Base-by-base conservation (phyloP, 2,113 vertebrate species). In the Anas platyrhynchos region DNA sequence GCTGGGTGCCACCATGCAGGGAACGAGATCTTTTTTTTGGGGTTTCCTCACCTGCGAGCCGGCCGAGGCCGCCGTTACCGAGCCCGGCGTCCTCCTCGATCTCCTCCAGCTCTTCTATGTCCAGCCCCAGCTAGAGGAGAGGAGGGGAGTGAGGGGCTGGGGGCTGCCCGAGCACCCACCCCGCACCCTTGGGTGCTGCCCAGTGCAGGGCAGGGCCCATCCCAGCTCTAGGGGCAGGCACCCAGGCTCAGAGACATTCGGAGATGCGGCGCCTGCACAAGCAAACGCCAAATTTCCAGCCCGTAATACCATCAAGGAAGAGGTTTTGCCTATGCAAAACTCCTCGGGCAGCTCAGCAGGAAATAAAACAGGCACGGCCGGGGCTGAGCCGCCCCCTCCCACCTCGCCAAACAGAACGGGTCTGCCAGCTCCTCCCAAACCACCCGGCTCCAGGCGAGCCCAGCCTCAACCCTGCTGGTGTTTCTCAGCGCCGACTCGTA, bases 71-170 rank as follows among this genome's bases (percentile, higher is more conserved):
- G 14, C 99, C 99, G 1, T 99, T 99, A 41, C 99, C 99, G 22
- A 99, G 98, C 4, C 99, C 99, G 0, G 99, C 99, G 54, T 99
- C 99, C 97, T 99, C 99, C 96, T 99, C 99, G 44, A 99, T 98
- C 91, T 99, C 99, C 97, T 99, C 99, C 97, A 99, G 97, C 97
- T 99, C 99, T 83, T 99, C 99, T 96, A 99, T 99, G 94, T 99
- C 99, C 98, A 99, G 91, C 36, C 99, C 99, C 1, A 99, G 98
- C 99, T 98, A 29, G 18, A 62, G 20, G 18, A 62, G 20, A 93
- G 0, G 44, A 46, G 50, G 29, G 22, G n/a, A 62, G 12, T 1
- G 29, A 73, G 1, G 31, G n/a, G 67, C 13, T 90, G 76, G 63
- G 62, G 67, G 16, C 4, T 15, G 7, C 13, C 34, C 1, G 25